phyloP scores from a whole-genome alignment of 2,113 vertebrate genomes.

The Lasiurus cinereus region DNA sequence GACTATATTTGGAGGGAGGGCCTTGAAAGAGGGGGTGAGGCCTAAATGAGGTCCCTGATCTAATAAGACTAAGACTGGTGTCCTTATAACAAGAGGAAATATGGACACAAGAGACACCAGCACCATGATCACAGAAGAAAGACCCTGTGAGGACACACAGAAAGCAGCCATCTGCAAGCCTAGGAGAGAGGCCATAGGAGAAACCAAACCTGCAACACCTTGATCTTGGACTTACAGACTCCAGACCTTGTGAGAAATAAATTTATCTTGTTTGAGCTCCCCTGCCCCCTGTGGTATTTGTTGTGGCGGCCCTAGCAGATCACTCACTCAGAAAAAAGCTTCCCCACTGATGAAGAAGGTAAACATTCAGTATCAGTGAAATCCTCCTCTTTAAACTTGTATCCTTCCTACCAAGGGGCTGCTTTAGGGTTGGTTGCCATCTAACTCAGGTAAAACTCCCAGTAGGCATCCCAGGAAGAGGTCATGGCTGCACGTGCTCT shows the following conservation, averaged over 20 bases:
- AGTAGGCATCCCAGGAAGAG: not conserved
- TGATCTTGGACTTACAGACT: not conserved
- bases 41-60: not conserved
- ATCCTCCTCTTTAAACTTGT: not conserved
- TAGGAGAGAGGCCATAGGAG: not conserved
- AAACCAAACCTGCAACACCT: not conserved
- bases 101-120: not conserved
- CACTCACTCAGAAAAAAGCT: not conserved
- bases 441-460: not conserved
- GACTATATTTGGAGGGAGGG: not conserved
- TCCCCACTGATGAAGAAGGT: not conserved
- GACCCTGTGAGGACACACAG: rapidly evolving
- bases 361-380: not conserved
- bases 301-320: not conserved
- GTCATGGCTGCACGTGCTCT: rapidly evolving
- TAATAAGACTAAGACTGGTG: not conserved
- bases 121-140: not conserved
- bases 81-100: not conserved
- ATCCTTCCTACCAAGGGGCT: not conserved
- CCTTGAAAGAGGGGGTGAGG: not conserved
- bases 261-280: not conserved
- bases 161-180: rapidly evolving
- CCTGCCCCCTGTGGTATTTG: not conserved
- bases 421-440: not conserved
- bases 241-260: not conserved